Percentiles rank a stretch among this genome's conserved stretches.
phyloP scores from a whole-genome alignment of 2,888 invertebrate species.

The Odontothrips loti region DNA sequence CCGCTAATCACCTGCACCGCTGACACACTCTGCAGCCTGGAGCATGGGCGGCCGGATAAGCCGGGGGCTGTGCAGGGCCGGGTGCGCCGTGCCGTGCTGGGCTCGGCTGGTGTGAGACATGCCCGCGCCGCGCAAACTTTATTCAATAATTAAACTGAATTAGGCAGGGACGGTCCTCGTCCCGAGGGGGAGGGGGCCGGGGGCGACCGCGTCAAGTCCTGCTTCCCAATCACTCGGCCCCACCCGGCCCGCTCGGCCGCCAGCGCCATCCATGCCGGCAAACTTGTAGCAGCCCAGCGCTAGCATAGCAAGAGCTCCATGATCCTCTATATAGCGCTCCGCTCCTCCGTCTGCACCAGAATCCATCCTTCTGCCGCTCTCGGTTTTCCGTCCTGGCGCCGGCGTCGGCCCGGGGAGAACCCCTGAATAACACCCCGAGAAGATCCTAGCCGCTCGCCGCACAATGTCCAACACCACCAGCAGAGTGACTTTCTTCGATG shows the following conservation, averaged over 20 bases:
- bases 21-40: too few relatives aligned
- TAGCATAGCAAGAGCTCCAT: neutral
- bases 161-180: neutral
- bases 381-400: too few relatives aligned
- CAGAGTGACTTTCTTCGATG: too few relatives aligned
- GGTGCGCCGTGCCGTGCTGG: too few relatives aligned
- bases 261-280: neutral
- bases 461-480: too few relatives aligned
- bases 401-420: too few relatives aligned
- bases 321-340: neutral
- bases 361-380: neutral
- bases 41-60: too few relatives aligned
- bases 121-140: constrained; percentile 4
- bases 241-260: neutral
- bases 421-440: too few relatives aligned
- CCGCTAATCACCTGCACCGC: too few relatives aligned
- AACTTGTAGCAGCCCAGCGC: neutral
- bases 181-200: too few relatives aligned
- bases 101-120: neutral
- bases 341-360: neutral
- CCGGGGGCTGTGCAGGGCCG: too few relatives aligned
- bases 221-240: neutral
- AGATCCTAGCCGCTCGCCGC: too few relatives aligned
- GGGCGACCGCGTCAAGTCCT: neutral
- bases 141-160: constrained; percentile 25